Evolutionary conservation across 2,888 invertebrate genomes (phyloP).

Genomic region (Drosophila macrothrix): DNA sequence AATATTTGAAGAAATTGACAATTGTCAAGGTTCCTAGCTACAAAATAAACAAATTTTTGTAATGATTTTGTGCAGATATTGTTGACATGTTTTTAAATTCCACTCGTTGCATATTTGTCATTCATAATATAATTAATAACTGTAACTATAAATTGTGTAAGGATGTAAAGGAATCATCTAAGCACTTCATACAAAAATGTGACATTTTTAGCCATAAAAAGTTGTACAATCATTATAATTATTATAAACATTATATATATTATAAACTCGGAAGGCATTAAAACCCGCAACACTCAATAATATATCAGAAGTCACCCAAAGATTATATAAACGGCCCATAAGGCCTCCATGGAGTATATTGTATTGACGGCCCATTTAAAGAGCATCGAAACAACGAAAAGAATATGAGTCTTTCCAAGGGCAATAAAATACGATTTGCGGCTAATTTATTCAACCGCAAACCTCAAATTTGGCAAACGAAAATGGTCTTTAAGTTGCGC

Average conservation of each 20-base stretch:
- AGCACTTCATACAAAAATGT: not conserved
- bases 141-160: not conserved
- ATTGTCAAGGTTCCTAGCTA: not conserved
- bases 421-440: slow-evolving; percentile 65
- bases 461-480: slow-evolving; percentile 23
- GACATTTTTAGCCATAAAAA: not conserved
- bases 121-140: not conserved
- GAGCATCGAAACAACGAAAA: slow-evolving; percentile 26
- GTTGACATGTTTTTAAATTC: not conserved
- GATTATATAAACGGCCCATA: not conserved
- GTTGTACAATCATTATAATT: not conserved
- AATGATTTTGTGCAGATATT: slow-evolving; percentile 9
- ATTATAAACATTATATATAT: not conserved
- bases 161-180: not conserved
- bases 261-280: not conserved
- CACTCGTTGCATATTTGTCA: too few relatives aligned
- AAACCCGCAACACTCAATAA: not conserved
- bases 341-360: not conserved
- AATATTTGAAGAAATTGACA: slow-evolving; percentile 12
- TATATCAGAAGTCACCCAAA: too few relatives aligned
- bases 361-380: slow-evolving; percentile 8
- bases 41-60: slow-evolving; percentile 8
- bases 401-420: slow-evolving; percentile 45
- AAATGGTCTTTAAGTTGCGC: slow-evolving; percentile 37
- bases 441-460: slow-evolving; percentile 56